Percentiles rank a stretch among this genome's conserved stretches.
These are phyloP conservation scores for Phalacrocorax brasilianus DNA, from an alignment of 2,113 vertebrate species.

Conservation along the genomic window DNA sequence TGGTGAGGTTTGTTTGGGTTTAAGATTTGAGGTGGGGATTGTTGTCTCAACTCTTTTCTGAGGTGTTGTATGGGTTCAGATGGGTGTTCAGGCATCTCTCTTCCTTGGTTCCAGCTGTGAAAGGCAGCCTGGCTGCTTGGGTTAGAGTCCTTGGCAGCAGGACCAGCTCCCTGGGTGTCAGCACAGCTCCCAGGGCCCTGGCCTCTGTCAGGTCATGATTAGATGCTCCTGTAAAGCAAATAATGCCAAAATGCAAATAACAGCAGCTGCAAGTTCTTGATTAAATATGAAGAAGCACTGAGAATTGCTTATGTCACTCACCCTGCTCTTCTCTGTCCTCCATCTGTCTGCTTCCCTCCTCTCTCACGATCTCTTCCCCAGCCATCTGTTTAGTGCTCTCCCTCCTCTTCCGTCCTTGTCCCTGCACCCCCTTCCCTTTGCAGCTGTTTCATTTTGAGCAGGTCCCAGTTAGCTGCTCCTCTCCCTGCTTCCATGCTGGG, in stretches of 20 bases:
- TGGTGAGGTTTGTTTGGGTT: accelerated
- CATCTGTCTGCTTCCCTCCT: conserved; percentile 42
- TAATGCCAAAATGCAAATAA: conserved; percentile 29
- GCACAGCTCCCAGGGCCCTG: background rate
- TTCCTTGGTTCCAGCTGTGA: background rate
- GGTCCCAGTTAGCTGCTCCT: background rate
- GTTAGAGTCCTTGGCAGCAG: background rate
- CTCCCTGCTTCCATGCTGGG: background rate
- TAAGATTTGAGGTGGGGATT: accelerated
- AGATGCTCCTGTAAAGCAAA: background rate
- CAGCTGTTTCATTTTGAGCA: background rate
- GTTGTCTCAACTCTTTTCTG: accelerated
- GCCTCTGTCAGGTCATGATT: background rate
- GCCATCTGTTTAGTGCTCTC: conserved; percentile 1
- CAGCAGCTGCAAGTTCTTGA: conserved; percentile 1
- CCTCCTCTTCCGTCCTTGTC: background rate
- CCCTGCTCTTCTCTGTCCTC: conserved; percentile 48
- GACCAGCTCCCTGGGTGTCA: accelerated
- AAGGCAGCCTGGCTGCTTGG: background rate
- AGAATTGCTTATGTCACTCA: conserved; percentile 43
- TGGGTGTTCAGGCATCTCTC: accelerated
- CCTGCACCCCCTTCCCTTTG: background rate
- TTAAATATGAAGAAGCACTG: conserved; percentile 48
- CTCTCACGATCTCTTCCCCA: conserved; percentile 24
- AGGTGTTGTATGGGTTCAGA: accelerated